phyloP scores from a whole-genome alignment of 2,113 vertebrate species.

The Raja brachyura region DNA sequence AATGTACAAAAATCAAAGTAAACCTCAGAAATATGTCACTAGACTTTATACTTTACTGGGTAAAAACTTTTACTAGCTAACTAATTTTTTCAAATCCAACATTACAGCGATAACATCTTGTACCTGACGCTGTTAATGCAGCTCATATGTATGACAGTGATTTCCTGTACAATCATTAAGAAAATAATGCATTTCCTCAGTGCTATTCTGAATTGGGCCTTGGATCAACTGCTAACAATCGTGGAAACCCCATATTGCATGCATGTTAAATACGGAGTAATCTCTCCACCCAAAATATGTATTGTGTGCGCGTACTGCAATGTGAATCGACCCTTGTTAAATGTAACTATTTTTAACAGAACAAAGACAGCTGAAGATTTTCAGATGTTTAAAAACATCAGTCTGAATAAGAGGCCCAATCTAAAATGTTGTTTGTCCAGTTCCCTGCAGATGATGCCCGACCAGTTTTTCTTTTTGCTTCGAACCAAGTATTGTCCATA shows the following conservation, averaged over 20 bases:
- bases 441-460: no score
- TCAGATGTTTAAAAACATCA: no score
- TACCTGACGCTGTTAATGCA: background rate
- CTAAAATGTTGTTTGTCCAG: no score
- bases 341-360: background rate
- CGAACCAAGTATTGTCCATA: background rate
- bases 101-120: background rate
- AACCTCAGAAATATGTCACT: background rate
- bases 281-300: background rate
- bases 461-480: no score
- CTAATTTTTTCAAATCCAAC: background rate
- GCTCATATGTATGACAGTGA: background rate
- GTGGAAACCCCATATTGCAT: background rate
- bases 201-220: background rate
- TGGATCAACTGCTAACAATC: background rate
- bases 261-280: background rate
- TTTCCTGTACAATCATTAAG: background rate
- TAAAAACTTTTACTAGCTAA: no score
- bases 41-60: background rate
- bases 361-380: background rate
- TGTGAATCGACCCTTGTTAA: background rate
- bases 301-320: background rate
- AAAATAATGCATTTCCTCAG: background rate
- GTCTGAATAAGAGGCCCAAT: no score
- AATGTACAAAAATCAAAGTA: background rate